Evolutionary conservation across 2,797 vertebrate genomes (phyloP).

Genomic region (Notamacropus eugenii): DNA sequence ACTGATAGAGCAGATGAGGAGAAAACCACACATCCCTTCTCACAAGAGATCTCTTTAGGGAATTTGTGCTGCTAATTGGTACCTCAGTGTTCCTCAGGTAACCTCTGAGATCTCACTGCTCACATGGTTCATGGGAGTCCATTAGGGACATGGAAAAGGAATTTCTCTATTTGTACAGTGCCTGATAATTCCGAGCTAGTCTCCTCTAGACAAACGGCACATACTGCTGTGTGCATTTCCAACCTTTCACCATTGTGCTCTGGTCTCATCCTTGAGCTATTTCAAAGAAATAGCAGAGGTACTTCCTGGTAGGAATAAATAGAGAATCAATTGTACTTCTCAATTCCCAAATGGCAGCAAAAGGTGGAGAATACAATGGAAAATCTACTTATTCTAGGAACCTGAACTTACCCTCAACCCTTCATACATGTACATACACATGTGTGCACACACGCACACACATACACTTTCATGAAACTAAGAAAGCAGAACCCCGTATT

Average conservation of each 20-base stretch:
- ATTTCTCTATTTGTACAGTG: constrained; percentile 60
- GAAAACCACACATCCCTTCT: background rate
- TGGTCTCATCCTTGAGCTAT: constrained; percentile 43
- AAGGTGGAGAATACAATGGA: constrained; percentile 53
- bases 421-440: background rate
- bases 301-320: constrained; percentile 44
- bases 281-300: constrained; percentile 54
- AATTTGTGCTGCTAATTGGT: background rate
- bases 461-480: constrained; percentile 9
- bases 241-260: constrained; percentile 41
- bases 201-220: background rate
- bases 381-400: constrained; percentile 31
- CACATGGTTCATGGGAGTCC: constrained; percentile 48
- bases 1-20: background rate
- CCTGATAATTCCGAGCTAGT: constrained; percentile 49
- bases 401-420: constrained; percentile 4
- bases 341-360: constrained; percentile 46
- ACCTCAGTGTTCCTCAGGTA: background rate
- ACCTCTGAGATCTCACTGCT: constrained; percentile 34
- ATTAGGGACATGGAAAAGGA: constrained; percentile 43
- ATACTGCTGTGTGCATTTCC: background rate
- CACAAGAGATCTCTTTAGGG: background rate
- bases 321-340: constrained; percentile 40
- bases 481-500: constrained; percentile 43
- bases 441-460: background rate